Conservation (phyloP, 2,113 vertebrate species). For the Silurus glanis region DNA sequence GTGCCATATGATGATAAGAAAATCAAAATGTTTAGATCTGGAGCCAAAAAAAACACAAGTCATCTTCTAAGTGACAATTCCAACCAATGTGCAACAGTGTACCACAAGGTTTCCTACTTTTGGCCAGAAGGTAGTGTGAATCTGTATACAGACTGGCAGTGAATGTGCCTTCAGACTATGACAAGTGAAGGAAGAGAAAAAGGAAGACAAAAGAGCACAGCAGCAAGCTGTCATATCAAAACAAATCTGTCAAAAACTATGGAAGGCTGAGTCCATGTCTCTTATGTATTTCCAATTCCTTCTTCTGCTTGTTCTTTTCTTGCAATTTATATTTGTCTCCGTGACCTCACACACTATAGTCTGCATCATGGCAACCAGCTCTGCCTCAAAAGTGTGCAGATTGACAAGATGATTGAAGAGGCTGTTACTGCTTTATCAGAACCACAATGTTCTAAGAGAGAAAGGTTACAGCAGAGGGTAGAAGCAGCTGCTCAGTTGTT, state of each 20-base stretch:
- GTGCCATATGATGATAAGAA: background rate
- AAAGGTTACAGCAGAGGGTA: constrained; percentile 40
- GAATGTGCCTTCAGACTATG: background rate
- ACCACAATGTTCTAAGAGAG: constrained; percentile 52
- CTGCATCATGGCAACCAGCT: constrained; percentile 50
- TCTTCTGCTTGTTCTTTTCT: background rate
- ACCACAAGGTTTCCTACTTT: background rate
- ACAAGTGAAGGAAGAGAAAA: background rate
- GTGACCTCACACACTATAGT: constrained; percentile 53
- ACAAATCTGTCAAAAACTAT: constrained; percentile 15
- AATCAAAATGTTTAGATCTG: background rate
- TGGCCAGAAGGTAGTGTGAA: background rate
- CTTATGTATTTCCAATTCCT: background rate
- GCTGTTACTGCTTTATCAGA: constrained; percentile 48
- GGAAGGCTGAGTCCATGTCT: background rate
- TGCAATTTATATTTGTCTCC: background rate
- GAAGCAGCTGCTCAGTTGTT: constrained; percentile 42
- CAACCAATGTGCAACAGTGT: background rate
- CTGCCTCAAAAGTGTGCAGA: constrained; percentile 36
- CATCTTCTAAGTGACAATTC: background rate
- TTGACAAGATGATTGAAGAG: constrained; percentile 54
- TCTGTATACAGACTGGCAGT: background rate
- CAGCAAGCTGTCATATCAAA: constrained; percentile 2
- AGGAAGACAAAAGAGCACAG: background rate
- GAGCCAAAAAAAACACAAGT: background rate